These are phyloP conservation scores for Hylomyscus alleni DNA, from an alignment of 2,797 vertebrate genomes.

Conservation along the genomic window DNA sequence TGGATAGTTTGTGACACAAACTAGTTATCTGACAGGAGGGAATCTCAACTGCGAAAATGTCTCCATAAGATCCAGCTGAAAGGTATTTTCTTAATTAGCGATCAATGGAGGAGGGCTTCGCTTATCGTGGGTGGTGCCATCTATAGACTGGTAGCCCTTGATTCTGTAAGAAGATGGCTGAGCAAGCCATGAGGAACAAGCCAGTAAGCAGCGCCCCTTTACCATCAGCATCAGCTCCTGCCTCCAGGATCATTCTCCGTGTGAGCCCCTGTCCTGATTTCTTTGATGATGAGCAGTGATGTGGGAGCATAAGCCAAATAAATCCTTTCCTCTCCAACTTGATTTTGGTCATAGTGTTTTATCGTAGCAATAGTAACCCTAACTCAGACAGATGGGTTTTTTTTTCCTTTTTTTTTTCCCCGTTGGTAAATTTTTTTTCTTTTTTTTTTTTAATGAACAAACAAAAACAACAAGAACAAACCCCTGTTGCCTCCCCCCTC, in stretches of 20 bases:
- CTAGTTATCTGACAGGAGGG: not conserved
- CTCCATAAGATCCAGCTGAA: not conserved
- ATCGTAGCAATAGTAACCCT: not conserved
- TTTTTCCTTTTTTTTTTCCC: too few species aligned
- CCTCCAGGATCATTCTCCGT: not conserved
- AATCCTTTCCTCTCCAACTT: not conserved
- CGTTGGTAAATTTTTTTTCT: too few species aligned
- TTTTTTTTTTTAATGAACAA: too few species aligned
- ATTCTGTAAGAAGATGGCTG: not conserved
- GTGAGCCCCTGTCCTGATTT: not conserved
- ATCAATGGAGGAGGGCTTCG: fast-evolving
- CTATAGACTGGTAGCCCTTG: not conserved
- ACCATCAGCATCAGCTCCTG: not conserved
- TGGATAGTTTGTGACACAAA: not conserved
- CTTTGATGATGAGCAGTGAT: not conserved
- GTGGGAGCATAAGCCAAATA: not conserved
- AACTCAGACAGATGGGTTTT: not conserved
- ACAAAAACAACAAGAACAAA: too few species aligned
- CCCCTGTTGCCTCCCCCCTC: too few species aligned
- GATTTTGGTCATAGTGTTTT: not conserved
- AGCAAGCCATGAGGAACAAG: not conserved
- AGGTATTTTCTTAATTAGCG: not conserved
- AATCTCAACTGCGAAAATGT: not conserved
- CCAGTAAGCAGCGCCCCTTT: too few species aligned
- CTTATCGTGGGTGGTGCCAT: too few species aligned